Percentiles rank a stretch among this genome's conserved stretches.
Evolutionary conservation across 1,140 invertebrate genomes (phyloP).

Genomic region (Lasaia peninsularis): DNA sequence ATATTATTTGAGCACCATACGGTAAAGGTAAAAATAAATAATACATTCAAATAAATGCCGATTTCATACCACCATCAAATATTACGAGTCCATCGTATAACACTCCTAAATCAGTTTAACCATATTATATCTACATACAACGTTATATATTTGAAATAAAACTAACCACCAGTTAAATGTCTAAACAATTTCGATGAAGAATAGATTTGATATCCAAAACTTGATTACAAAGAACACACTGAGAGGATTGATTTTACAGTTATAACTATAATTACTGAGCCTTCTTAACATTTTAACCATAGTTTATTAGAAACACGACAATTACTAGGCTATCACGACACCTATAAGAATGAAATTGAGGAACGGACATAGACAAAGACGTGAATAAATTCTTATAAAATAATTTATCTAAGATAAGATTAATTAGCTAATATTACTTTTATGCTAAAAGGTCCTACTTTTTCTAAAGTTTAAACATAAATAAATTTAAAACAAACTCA

Average conservation of each 20-base stretch:
- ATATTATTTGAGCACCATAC: conserved; percentile 53
- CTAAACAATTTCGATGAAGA: conserved; percentile 26
- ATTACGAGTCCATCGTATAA: conserved; percentile 5
- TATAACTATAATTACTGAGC: conserved; percentile 58
- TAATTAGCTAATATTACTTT: conserved; percentile 43
- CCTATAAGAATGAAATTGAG: conserved; percentile 72
- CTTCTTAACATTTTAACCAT: conserved; percentile 44
- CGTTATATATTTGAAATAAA: conserved; percentile 15
- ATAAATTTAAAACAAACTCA: conserved; percentile 1
- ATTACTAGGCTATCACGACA: conserved; percentile 72
- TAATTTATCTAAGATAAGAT: conserved; percentile 46
- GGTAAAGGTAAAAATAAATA: conserved; percentile 22
- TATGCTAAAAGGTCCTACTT: conserved; percentile 37
- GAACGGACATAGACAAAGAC: conserved; percentile 71
- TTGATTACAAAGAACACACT: conserved; percentile 42
- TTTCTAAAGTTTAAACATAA: conserved; percentile 12
- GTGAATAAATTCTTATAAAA: conserved; percentile 57
- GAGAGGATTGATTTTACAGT: conserved; percentile 42
- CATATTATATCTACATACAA: conserved; percentile 21
- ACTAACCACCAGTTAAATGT: conserved; percentile 14
- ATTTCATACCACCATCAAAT: background rate
- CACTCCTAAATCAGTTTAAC: conserved; percentile 13
- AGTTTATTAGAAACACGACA: conserved; percentile 62
- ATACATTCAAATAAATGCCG: background rate
- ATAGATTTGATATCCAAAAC: conserved; percentile 28